Percentiles rank a stretch among this genome's conserved stretches.
phyloP scores from a whole-genome alignment of 2,888 invertebrate genomes.

The Philhelius pedissequus region DNA sequence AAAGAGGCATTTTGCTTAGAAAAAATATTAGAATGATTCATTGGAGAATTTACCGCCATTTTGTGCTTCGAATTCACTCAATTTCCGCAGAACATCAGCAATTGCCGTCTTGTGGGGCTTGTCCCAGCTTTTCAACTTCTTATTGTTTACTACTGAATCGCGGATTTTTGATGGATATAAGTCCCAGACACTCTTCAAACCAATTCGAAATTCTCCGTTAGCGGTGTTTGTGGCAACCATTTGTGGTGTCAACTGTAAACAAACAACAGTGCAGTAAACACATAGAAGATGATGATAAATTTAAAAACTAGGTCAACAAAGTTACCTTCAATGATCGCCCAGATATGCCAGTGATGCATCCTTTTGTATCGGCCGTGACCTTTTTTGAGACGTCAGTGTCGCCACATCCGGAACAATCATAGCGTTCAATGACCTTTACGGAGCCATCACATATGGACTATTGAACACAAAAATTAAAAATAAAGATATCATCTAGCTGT shows the following conservation, averaged over 20 bases:
- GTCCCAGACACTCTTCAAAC: slow-evolving; percentile 90
- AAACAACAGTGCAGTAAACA: neutral
- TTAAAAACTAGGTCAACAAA: neutral
- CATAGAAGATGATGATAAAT: too few species aligned
- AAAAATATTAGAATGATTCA: neutral
- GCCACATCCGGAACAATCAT: slow-evolving; percentile 97
- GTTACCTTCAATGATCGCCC: slow-evolving; percentile 92
- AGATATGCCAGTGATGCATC: slow-evolving; percentile 89
- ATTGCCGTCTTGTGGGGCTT: slow-evolving; percentile 87
- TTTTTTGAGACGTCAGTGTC: slow-evolving; percentile 95
- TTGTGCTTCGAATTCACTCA: slow-evolving; percentile 86
- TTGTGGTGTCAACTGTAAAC: slow-evolving; percentile 73
- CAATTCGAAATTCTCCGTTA: slow-evolving; percentile 91
- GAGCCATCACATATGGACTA: slow-evolving; percentile 93
- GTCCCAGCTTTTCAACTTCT: slow-evolving; percentile 92
- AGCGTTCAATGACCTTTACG: slow-evolving; percentile 95
- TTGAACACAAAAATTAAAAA: slow-evolving; percentile 62
- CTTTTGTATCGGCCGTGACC: slow-evolving; percentile 84
- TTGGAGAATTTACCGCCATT: slow-evolving; percentile 80
- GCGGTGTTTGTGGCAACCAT: slow-evolving; percentile 83
- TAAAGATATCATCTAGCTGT: neutral
- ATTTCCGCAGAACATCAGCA: slow-evolving; percentile 87
- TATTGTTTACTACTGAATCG: slow-evolving; percentile 89
- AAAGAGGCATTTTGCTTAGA: neutral
- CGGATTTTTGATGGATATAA: slow-evolving; percentile 91